Base-by-base conservation (phyloP, 2,797 vertebrate genomes). In the Microctenopoma stevenorrisi region DNA sequence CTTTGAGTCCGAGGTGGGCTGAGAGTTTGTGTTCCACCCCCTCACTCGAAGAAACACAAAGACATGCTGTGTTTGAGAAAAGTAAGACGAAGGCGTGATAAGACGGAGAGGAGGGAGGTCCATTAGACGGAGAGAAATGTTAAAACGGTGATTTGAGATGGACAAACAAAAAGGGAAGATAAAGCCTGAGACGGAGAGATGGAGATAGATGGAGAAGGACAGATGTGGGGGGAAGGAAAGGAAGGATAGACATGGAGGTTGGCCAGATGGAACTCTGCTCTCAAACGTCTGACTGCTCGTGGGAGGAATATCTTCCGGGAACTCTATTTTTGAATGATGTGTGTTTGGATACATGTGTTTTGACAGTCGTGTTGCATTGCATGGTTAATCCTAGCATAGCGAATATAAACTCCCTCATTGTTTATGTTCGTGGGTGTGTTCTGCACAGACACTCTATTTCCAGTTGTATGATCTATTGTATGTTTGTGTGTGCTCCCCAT, bases 11-110 rank as follows among this genome's bases (percentile, higher is more conserved):
- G 59, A 89, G 86, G 82, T 88, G 85, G 87, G 89, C 85, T 65
- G 75, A 70, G 78, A 88, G 92, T 92, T 91, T 92, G 74, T 72
- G 79, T 87, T 88, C 73, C 83, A 53, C 81, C 69, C 78, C 83
- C 79, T 68, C 58, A 25, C 37, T 5, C 7, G 48, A 22, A 46
- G 59, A 60, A 48, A 76, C 78, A 88, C 88, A 92, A 88, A 88
- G 87, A 68, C 35, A 9, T 54, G 53, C 81, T 86, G 68, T 89
- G 84, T 91, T 64, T 68, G 64, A 76, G 81, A 16, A 72, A 74
- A 37, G 59, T 60, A 18, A 18, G 18, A 42, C 63, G 57, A 54
- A 13, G n/a, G 49, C 46, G 33, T 1, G 48, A 72, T 78, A 64
- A 72, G 76, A 68, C 1, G 68, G 74, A 48, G 51, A 76, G 58